Conservation (phyloP, 2,888 invertebrate species). For the Pachycephus smyrnensis region DNA sequence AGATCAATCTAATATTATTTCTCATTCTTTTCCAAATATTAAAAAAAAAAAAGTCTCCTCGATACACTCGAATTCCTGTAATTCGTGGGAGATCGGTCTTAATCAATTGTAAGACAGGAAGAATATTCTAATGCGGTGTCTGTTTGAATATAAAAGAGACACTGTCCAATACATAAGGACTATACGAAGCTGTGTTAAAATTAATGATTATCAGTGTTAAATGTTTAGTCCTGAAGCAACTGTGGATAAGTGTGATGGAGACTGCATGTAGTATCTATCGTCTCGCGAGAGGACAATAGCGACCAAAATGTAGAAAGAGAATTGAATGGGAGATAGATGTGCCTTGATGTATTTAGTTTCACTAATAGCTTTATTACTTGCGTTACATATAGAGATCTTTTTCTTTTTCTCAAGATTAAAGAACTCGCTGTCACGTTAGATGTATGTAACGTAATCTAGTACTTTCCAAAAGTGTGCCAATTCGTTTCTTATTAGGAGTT, state of each 20-base stretch:
- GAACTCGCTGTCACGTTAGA: neutral
- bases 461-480: constrained; percentile 13
- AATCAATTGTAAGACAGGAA: too few relatives aligned
- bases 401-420: neutral
- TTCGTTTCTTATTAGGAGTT: neutral
- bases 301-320: constrained; percentile 12
- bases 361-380: constrained; percentile 29
- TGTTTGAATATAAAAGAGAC: too few relatives aligned
- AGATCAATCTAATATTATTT: constrained; percentile 22
- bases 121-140: too few relatives aligned
- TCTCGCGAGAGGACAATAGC: neutral
- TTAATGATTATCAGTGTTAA: neutral
- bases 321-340: constrained; percentile 27
- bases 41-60: too few relatives aligned
- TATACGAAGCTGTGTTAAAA: too few relatives aligned
- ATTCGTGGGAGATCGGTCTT: too few relatives aligned
- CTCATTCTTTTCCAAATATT: too few relatives aligned
- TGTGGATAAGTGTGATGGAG: neutral
- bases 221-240: neutral
- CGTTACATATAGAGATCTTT: neutral
- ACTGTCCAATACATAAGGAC: too few relatives aligned
- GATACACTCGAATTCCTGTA: too few relatives aligned
- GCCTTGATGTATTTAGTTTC: constrained; percentile 53
- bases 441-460: neutral
- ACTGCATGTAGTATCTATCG: neutral